phyloP scores from a whole-genome alignment of 1,140 invertebrate species.

The Drosophila elegans region DNA sequence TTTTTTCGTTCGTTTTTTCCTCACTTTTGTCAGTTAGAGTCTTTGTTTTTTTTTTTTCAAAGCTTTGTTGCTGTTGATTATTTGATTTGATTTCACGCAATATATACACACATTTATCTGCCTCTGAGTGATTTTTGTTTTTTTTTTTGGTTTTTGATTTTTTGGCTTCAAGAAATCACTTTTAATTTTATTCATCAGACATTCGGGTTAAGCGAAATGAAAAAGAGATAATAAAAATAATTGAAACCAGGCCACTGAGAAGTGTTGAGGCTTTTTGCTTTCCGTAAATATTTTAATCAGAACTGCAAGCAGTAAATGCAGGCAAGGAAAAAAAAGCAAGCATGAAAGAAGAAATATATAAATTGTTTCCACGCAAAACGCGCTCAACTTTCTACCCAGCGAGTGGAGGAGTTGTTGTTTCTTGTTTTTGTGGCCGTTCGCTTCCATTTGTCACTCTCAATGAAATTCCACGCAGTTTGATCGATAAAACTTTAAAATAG shows the following conservation, averaged over 20 bases:
- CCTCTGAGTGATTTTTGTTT: constrained; percentile 4
- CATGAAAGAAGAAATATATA: constrained; percentile 5
- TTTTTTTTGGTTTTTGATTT: background rate
- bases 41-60: constrained; percentile 7
- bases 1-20: constrained; percentile 42
- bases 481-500: constrained; percentile 62
- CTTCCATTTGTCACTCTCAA: constrained; percentile 38
- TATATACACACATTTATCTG: constrained; percentile 7
- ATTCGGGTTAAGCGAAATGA: constrained; percentile 8
- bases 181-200: constrained; percentile 4
- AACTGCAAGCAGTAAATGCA: constrained; percentile 19
- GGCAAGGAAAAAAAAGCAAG: constrained; percentile 8
- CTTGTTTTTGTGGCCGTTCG: constrained; percentile 11
- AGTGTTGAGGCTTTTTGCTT: constrained; percentile 24
- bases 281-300: constrained; percentile 39
- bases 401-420: constrained; percentile 3
- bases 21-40: constrained; percentile 22
- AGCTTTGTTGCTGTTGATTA: constrained; percentile 9
- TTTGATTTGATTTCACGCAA: constrained; percentile 15
- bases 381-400: constrained; percentile 17
- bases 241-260: constrained; percentile 36
- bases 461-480: constrained; percentile 50
- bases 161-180: constrained; percentile 1
- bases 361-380: constrained; percentile 7
- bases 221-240: constrained; percentile 17